Evolutionary conservation across 35 echinoderm and acorn worm genomes (phyloP).

Genomic region (Acanthaster planci): DNA sequence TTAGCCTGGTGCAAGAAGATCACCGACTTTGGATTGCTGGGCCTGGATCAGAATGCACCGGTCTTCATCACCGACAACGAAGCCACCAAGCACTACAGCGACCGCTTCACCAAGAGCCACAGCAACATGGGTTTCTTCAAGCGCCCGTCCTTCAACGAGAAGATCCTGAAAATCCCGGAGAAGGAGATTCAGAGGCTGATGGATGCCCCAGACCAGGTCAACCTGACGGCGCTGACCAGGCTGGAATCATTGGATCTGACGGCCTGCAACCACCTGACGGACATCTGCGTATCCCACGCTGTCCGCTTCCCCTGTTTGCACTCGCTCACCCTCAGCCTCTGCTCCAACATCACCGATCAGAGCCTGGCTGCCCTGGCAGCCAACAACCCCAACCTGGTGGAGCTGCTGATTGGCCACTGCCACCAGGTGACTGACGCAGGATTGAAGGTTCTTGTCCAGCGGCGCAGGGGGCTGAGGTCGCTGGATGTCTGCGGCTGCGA

Average conservation of each 20-base stretch:
- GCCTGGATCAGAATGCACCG: conserved; percentile 75
- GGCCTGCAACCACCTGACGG: conserved; percentile 78
- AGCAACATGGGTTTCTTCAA: conserved; percentile 89
- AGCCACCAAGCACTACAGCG: conserved; percentile 57
- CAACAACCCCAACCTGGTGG: conserved; percentile 47
- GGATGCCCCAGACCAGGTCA: conserved; percentile 33
- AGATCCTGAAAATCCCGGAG: conserved; percentile 50
- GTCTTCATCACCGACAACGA: conserved; percentile 43
- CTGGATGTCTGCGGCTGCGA: conserved; percentile 65
- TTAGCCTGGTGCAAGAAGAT: conserved; percentile 83
- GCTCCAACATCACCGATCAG: conserved; percentile 73
- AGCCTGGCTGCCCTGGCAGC: conserved; percentile 55
- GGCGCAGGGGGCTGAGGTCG: conserved; percentile 18
- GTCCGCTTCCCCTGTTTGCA: conserved; percentile 52
- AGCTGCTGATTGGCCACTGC: conserved; percentile 67
- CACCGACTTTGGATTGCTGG: conserved; percentile 86
- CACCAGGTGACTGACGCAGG: conserved; percentile 67
- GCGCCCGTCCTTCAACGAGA: conserved; percentile 67
- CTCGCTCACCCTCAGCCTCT: conserved; percentile 68
- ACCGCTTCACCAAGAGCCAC: conserved; percentile 73
- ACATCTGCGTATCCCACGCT: conserved; percentile 51
- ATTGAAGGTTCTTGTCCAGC: conserved; percentile 16
- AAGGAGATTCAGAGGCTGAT: conserved; percentile 59
- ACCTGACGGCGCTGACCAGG: conserved; percentile 46
- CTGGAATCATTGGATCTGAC: conserved; percentile 63